Evolutionary conservation across 2,797 vertebrate species (phyloP).

Genomic region (Amphiprion clarkii): DNA sequence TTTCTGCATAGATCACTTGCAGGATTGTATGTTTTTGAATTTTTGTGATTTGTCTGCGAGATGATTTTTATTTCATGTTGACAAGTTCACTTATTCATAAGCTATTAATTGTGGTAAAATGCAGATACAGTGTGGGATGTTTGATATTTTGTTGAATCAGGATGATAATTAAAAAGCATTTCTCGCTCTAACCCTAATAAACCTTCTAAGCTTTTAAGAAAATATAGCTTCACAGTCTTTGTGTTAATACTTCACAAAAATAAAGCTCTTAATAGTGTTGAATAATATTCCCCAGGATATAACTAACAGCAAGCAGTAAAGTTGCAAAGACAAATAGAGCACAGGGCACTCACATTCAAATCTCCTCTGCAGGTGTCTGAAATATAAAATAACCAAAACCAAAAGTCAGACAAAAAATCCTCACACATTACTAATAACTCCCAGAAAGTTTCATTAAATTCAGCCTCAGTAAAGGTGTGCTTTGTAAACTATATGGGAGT

Average conservation of each 20-base stretch:
- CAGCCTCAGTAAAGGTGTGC: neutral
- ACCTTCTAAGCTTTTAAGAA: slow-evolving; percentile 22
- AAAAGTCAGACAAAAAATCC: neutral
- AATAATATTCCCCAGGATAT: slow-evolving; percentile 45
- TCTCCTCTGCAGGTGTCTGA: neutral
- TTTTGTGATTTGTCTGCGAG: slow-evolving; percentile 22
- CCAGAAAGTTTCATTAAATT: no score
- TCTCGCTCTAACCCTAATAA: slow-evolving; percentile 39
- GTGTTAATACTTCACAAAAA: slow-evolving; percentile 32
- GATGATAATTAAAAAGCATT: slow-evolving; percentile 34
- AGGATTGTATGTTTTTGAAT: neutral
- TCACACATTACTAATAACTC: no score
- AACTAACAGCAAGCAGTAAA: slow-evolving; percentile 34
- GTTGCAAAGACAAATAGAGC: neutral
- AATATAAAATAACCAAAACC: neutral
- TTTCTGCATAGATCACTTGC: slow-evolving; percentile 1
- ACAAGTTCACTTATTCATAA: slow-evolving; percentile 6
- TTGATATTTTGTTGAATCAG: slow-evolving; percentile 36
- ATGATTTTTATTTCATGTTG: slow-evolving; percentile 1
- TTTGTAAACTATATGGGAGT: neutral
- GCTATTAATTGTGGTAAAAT: slow-evolving; percentile 33
- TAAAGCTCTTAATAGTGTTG: slow-evolving; percentile 37
- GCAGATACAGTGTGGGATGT: slow-evolving; percentile 8
- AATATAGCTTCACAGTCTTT: slow-evolving; percentile 32
- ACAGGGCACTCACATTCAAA: neutral